Evolutionary conservation across 2,797 vertebrate species (phyloP), one percentile per base, ranked within the genome.

Genomic region (Lagocephalus sceleratus): DNA sequence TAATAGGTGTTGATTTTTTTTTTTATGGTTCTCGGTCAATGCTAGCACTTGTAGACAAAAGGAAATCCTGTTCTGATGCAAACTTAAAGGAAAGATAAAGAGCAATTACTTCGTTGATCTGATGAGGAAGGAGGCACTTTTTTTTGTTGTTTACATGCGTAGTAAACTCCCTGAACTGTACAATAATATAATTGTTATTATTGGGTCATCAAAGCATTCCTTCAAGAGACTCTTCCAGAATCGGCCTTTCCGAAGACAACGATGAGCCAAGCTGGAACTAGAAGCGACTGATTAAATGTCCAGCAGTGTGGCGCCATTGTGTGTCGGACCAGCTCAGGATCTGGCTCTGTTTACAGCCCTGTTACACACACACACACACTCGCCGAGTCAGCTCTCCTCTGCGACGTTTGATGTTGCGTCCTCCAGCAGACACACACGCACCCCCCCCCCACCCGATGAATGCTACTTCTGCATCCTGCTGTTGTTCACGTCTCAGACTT

Each of bases 401-500:
- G 45, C 57, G 57, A 61, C 60, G 26, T 78, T 75, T 79, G 77
- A 79, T 73, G 75, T 76, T 68, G 47, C 49, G 26, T 73, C 57
- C 70, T 65, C 75, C 44, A 71, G 25, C 17, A 67, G 54, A 64
- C 56, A 38, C 58, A 63, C 59, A 32, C 71, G 66, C 66, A 55
- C 49, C 53, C 47, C 47, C 72, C 32, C 66, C 73, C 78, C n/a
- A n/a, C n/a, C 73, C 59, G 75, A 81, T 57, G 75, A 74, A 73
- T 73, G 78, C 75, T 65, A 79, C 68, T 75, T 54, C 66, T 76
- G 60, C 47, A 32, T 67, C 76, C 67, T 73, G 77, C 63, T 73
- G 75, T 84, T 85, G 83, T 75, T 73, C 76, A 79, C 81, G 80
- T 86, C 72, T 15, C 82, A 82, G 79, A 51, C 84, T 79, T 88